These are phyloP conservation scores for Ranitomeya variabilis DNA, from an alignment of 2,113 vertebrate genomes.

Conservation along the genomic window DNA sequence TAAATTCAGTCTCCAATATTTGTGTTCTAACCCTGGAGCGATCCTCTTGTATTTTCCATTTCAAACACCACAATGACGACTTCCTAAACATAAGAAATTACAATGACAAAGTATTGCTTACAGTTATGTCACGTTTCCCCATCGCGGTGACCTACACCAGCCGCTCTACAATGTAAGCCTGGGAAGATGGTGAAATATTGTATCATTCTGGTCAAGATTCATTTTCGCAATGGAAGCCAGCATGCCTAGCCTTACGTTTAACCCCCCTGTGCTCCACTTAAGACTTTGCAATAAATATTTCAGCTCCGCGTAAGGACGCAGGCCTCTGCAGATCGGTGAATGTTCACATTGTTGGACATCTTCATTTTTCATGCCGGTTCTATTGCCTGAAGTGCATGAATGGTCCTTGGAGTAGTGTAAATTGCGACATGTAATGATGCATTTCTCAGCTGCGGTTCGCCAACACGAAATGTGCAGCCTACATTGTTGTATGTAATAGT, in stretches of 20 bases:
- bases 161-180: background rate
- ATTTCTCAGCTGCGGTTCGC: too few relatives aligned
- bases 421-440: background rate
- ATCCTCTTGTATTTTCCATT: slow-evolving; percentile 23
- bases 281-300: slow-evolving; percentile 30
- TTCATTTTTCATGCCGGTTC: slow-evolving; percentile 24
- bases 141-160: background rate
- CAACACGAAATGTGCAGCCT: background rate
- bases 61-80: slow-evolving; percentile 1
- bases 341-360: slow-evolving; percentile 25
- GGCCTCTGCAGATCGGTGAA: slow-evolving; percentile 22
- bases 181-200: slow-evolving; percentile 29
- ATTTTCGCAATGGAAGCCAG: slow-evolving; percentile 1
- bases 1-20: slow-evolving; percentile 43
- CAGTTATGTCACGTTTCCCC: slow-evolving; percentile 13
- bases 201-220: background rate
- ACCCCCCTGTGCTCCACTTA: slow-evolving; percentile 17
- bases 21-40: slow-evolving; percentile 10
- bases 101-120: slow-evolving; percentile 12
- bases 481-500: background rate
- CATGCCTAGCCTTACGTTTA: background rate
- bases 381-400: background rate
- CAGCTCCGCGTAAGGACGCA: background rate
- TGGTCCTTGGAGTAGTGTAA: background rate
- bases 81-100: slow-evolving; percentile 25